Evolutionary conservation across 2,888 invertebrate genomes (phyloP).

Genomic region (Bembecia ichneumoniformis): DNA sequence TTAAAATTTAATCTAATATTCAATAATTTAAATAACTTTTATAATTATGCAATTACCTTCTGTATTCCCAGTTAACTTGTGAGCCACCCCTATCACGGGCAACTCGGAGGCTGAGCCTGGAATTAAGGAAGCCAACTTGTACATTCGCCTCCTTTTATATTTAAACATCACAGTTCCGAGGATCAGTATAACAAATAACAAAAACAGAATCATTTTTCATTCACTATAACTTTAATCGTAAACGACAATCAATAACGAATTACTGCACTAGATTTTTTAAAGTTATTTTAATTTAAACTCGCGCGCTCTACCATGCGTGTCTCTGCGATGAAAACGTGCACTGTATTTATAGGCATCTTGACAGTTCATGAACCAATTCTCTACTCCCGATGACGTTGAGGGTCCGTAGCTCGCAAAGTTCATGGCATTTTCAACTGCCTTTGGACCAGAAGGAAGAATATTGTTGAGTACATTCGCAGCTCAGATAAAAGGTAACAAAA

Average conservation of each 20-base stretch:
- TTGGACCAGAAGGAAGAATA: conserved; percentile 22
- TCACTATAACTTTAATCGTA: background rate
- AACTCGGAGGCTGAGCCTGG: conserved; percentile 20
- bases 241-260: background rate
- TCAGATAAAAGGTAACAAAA: no score
- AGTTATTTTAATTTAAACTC: background rate
- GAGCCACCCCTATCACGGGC: conserved; percentile 41
- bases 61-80: conserved; percentile 30
- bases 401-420: conserved; percentile 35
- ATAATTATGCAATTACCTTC: conserved; percentile 27
- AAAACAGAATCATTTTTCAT: conserved; percentile 31
- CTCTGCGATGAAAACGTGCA: conserved; percentile 9
- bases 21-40: no score
- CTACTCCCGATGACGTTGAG: conserved; percentile 12
- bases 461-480: background rate
- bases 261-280: background rate
- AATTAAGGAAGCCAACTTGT: conserved; percentile 32
- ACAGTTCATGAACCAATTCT: conserved; percentile 24
- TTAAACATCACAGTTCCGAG: conserved; percentile 30
- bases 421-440: conserved; percentile 27
- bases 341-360: conserved; percentile 16
- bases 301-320: conserved; percentile 8
- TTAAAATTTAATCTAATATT: no score
- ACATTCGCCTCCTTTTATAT: conserved; percentile 37
- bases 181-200: conserved; percentile 22